phyloP scores from a whole-genome alignment of 2,797 vertebrate genomes.

The Gobio occitaniae region DNA sequence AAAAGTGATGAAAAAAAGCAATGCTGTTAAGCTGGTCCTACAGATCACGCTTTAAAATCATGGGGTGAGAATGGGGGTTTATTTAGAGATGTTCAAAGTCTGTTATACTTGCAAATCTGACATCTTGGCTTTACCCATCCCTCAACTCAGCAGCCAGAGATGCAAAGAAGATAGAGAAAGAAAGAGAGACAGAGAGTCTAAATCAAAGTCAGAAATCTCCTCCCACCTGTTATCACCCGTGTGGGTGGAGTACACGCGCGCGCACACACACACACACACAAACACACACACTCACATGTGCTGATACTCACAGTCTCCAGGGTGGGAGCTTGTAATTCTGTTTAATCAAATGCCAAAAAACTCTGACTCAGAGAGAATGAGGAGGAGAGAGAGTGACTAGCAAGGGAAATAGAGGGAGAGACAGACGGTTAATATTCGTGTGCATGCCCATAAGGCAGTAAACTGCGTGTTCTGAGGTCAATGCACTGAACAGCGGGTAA shows the following conservation, averaged over 20 bases:
- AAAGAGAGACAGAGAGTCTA: constrained; percentile 36
- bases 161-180: constrained; percentile 39
- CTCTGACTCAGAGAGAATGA: constrained; percentile 43
- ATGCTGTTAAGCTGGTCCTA: neutral
- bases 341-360: constrained; percentile 54
- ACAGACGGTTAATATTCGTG: constrained; percentile 47
- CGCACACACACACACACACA: constrained; percentile 23
- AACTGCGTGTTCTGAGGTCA: constrained; percentile 45
- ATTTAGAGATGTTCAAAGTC: constrained; percentile 40
- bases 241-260: constrained; percentile 49
- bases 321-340: constrained; percentile 54
- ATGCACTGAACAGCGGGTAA: constrained; percentile 36
- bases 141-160: constrained; percentile 36
- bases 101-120: constrained; percentile 41
- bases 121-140: constrained; percentile 49
- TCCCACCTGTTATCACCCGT: constrained; percentile 50
- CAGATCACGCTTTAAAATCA: constrained; percentile 8
- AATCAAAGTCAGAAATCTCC: constrained; percentile 55
- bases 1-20: neutral
- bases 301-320: constrained; percentile 36
- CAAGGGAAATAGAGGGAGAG: constrained; percentile 35
- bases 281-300: constrained; percentile 20
- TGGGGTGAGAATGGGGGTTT: neutral
- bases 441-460: constrained; percentile 43
- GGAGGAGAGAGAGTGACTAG: constrained; percentile 38